Percentiles rank a stretch among this genome's conserved stretches.
These are phyloP conservation scores for Gymnocypris eckloni DNA, from an alignment of 2,797 vertebrate species.

Conservation along the genomic window DNA sequence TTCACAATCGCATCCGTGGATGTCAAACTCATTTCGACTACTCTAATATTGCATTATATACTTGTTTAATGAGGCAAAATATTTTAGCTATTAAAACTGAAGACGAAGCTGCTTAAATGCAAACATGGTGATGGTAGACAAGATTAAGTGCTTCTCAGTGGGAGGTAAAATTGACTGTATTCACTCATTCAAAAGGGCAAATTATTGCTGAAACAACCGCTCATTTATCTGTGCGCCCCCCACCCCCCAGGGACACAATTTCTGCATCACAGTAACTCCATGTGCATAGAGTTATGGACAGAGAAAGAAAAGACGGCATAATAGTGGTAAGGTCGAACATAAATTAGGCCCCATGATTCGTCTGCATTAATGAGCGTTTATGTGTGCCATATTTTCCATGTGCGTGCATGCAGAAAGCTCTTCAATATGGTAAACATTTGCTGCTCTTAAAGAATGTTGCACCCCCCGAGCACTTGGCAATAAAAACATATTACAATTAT, in stretches of 20 bases:
- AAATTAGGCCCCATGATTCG: constrained; percentile 44
- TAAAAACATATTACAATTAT: constrained; percentile 57
- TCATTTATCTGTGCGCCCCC: constrained; percentile 52
- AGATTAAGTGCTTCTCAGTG: constrained; percentile 39
- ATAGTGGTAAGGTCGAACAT: constrained; percentile 19
- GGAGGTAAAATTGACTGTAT: constrained; percentile 40
- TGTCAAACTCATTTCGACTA: constrained; percentile 1
- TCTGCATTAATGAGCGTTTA: constrained; percentile 43
- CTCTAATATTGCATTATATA: constrained; percentile 18
- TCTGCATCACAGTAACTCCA: constrained; percentile 33
- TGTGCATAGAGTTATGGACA: constrained; percentile 31
- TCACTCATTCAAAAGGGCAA: constrained; percentile 52
- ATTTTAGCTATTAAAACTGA: constrained; percentile 29
- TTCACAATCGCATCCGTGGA: not conserved
- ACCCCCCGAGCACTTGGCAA: constrained; percentile 56
- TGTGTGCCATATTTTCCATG: constrained; percentile 39
- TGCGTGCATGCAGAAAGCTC: constrained; percentile 39
- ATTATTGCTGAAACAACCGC: constrained; percentile 56
- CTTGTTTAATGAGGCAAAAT: constrained; percentile 29
- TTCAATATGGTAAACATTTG: constrained; percentile 56
- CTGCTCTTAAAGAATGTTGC: constrained; percentile 51
- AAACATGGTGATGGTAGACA: constrained; percentile 31
- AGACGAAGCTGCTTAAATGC: not conserved
- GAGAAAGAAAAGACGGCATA: constrained; percentile 3
- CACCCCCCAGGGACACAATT: constrained; percentile 46